Evolutionary conservation across 2,113 vertebrate genomes (phyloP).

Genomic region (Pogona vitticeps): DNA sequence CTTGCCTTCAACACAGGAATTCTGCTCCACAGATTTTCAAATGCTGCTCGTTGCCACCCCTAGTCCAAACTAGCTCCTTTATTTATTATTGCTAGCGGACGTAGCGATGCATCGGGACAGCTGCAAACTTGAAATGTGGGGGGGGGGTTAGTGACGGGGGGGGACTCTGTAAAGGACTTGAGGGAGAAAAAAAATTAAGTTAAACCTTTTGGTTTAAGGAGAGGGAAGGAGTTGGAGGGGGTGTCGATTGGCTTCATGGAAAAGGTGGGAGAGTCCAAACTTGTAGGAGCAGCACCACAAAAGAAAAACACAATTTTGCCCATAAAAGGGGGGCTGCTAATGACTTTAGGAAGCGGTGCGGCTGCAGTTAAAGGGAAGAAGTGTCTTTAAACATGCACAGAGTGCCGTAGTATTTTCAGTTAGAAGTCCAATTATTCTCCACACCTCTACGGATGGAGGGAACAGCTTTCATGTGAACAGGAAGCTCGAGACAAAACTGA

Average conservation of each 20-base stretch:
- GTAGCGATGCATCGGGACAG: constrained; percentile 31
- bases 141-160: no score
- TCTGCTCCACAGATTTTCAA: constrained; percentile 73
- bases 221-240: neutral
- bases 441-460: neutral
- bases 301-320: neutral
- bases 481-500: neutral
- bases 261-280: neutral
- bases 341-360: neutral
- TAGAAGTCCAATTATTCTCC: neutral
- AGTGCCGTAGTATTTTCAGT: neutral
- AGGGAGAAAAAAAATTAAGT: neutral
- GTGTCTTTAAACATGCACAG: neutral
- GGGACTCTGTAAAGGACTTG: neutral
- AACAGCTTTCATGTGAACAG: neutral
- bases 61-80: constrained; percentile 30
- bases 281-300: neutral
- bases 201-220: neutral
- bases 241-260: neutral
- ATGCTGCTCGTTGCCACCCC: constrained; percentile 42
- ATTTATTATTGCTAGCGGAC: constrained; percentile 45
- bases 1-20: constrained; percentile 77
- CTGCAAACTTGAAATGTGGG: constrained; percentile 19
- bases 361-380: neutral
- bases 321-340: neutral